Evolutionary conservation across 2,797 vertebrate genomes (phyloP), one percentile per base, ranked within the genome.

Genomic region (Anableps anableps): DNA sequence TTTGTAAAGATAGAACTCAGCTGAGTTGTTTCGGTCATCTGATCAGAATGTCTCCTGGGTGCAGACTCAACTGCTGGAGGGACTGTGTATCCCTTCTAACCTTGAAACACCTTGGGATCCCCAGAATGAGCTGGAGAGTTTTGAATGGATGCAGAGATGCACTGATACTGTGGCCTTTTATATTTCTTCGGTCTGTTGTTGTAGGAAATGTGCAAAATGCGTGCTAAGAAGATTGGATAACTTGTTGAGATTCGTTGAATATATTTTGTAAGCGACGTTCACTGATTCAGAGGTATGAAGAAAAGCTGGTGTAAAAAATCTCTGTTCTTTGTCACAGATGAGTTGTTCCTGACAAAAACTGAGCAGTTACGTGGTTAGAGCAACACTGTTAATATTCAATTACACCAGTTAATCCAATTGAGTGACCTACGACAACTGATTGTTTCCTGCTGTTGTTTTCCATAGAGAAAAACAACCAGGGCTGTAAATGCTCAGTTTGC

Each of bases 401-500:
- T 74, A 26, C 10, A 53, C 10, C 26, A 16, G 4, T 41, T 19
- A 45, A 58, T 17, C 16, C 45, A 34, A 58, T 58, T 38, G 17
- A 31, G 62, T 48, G 58, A 48, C 45, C 1, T 8, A 64, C 19
- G 43, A 36, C 43, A 47, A 45, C 41, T 73, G 34, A 41, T 29
- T 1, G 21, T 58, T 60, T 43, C 8, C 29, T 36, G 55, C 45
- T 62, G 31, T 34, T 34, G 29, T 23, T 26, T 68, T 11, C 64
- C 36, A 26, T 10, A 36, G 4, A 66, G 36, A 70, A 70, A 41
- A 70, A 14, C 9, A n/a, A 43, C 10, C 13, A n/a, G 2, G 10
- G 38, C 66, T 70, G 66, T 68, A 51, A n/a, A n/a, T 72, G 36
- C 66, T 55, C 53, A n/a, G 16, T 41, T 71, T 45, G 16, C 66